These are phyloP conservation scores for Coelinius sp. DNA, from an alignment of 2,888 invertebrate genomes.

Conservation along the genomic window DNA sequence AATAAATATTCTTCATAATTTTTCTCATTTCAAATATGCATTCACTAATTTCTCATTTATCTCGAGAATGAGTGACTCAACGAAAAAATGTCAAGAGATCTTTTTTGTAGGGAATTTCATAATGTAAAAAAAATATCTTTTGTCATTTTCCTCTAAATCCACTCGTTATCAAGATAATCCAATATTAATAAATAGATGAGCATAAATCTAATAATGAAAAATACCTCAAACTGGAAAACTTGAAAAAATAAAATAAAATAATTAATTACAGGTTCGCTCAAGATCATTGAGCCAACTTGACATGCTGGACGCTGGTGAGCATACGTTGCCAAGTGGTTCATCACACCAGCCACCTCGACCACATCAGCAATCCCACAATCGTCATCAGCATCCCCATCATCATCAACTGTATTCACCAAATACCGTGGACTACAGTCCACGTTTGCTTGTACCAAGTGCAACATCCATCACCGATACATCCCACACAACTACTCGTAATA, in stretches of 20 bases:
- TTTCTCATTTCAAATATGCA: too few relatives aligned
- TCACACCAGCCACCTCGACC: slow-evolving; percentile 62
- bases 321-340: slow-evolving; percentile 56
- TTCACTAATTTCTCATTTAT: too few relatives aligned
- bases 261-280: slow-evolving; percentile 76
- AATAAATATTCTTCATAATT: too few relatives aligned
- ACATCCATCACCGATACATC: slow-evolving; percentile 59
- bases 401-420: slow-evolving; percentile 71
- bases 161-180: too few relatives aligned
- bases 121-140: too few relatives aligned
- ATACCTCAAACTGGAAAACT: too few relatives aligned
- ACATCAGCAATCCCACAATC: slow-evolving; percentile 51
- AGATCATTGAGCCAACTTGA: slow-evolving; percentile 82
- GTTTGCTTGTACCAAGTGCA: slow-evolving; percentile 72
- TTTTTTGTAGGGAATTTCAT: too few relatives aligned
- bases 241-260: neutral
- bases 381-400: slow-evolving; percentile 66
- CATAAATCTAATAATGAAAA: neutral
- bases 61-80: too few relatives aligned
- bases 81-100: too few relatives aligned
- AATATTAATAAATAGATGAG: neutral
- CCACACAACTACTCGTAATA: slow-evolving; percentile 70
- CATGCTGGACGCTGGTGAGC: slow-evolving; percentile 68
- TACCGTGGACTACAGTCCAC: slow-evolving; percentile 66
- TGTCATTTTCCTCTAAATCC: too few relatives aligned